Percentiles rank a stretch among this genome's conserved stretches.
These are phyloP conservation scores for Antitype chi DNA, from an alignment of 2,888 invertebrate genomes.

Conservation along the genomic window DNA sequence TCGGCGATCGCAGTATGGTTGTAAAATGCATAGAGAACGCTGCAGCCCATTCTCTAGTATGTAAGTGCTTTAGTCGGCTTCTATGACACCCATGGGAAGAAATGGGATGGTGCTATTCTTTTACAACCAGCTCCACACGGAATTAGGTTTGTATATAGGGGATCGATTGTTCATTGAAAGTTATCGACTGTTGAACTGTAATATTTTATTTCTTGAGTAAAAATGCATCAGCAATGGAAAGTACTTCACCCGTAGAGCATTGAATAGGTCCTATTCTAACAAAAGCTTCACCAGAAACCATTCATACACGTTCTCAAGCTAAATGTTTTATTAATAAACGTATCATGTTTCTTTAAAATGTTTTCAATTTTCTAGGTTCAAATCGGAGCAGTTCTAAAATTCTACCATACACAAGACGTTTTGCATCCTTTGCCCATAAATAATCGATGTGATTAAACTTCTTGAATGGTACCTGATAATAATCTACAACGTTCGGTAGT, in stretches of 20 bases:
- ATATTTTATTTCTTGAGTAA: neutral
- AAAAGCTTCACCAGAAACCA: neutral
- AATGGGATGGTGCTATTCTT: too few species aligned
- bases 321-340: neutral
- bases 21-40: too few species aligned
- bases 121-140: too few species aligned
- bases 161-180: neutral
- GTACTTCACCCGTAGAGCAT: neutral
- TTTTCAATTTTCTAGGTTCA: constrained; percentile 1
- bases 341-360: neutral
- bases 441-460: constrained; percentile 71
- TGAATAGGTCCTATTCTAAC: neutral
- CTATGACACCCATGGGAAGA: too few species aligned
- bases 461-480: constrained; percentile 54
- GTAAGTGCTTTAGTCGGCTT: too few species aligned
- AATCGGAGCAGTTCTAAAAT: constrained; percentile 50
- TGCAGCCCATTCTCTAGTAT: too few species aligned
- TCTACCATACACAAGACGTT: constrained; percentile 53
- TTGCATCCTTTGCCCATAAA: constrained; percentile 67
- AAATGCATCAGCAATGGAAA: neutral
- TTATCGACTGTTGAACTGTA: neutral
- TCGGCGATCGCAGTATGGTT: too few species aligned
- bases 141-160: too few species aligned
- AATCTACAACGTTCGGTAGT: constrained; percentile 63
- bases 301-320: neutral